Conservation (phyloP, 2,888 invertebrate species). For the Pedicia rivosa region DNA sequence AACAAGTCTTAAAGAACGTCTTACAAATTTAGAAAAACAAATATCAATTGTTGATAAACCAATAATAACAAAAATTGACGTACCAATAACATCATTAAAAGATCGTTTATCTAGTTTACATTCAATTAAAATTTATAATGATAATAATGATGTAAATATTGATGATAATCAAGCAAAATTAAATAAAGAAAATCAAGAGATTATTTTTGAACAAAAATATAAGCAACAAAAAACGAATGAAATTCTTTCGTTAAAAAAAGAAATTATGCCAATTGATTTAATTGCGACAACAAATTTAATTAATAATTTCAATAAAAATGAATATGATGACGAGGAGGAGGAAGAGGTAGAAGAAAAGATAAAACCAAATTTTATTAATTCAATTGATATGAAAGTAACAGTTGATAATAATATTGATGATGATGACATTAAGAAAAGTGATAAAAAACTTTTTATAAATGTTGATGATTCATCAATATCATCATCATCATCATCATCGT, state of each 20-base stretch:
- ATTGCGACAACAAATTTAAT: too few relatives aligned
- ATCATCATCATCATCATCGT: not conserved
- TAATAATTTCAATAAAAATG: conserved; percentile 1
- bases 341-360: not conserved
- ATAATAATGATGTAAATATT: too few relatives aligned
- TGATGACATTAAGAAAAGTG: too few relatives aligned
- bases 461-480: not conserved
- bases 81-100: conserved; percentile 26
- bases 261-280: too few relatives aligned
- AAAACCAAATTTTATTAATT: conserved; percentile 13
- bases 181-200: too few relatives aligned
- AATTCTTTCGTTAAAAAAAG: too few relatives aligned
- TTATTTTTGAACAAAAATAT: too few relatives aligned
- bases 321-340: conserved; percentile 19
- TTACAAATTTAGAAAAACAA: conserved; percentile 42
- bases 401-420: conserved; percentile 2
- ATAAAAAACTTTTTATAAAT: too few relatives aligned
- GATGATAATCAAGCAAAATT: too few relatives aligned
- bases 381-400: conserved; percentile 25
- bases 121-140: conserved; percentile 13
- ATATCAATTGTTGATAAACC: conserved; percentile 20
- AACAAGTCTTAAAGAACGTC: conserved; percentile 43
- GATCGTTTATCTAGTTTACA: conserved; percentile 29
- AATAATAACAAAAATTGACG: conserved; percentile 16
- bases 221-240: too few relatives aligned